phyloP scores from a whole-genome alignment of 2,113 vertebrate genomes.

The Leptobrachium ailaonicum region DNA sequence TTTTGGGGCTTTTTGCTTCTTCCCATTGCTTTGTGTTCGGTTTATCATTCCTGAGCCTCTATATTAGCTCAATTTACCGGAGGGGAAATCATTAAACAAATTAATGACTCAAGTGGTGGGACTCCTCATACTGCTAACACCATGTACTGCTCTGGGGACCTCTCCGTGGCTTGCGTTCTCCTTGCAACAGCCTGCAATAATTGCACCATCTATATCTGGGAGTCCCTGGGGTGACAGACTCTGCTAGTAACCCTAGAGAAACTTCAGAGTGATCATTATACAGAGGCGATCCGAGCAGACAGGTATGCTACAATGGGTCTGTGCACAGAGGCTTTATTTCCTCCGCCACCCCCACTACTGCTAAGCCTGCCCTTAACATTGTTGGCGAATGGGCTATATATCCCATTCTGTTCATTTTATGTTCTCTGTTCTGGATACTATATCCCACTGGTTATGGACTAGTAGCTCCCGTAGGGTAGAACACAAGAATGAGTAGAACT shows the following conservation, averaged over 20 bases:
- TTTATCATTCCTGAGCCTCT: conserved; percentile 19
- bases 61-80: conserved; percentile 6
- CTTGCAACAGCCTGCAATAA: conserved; percentile 61
- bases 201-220: conserved; percentile 67
- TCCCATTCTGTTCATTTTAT: too few relatives aligned
- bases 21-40: too few relatives aligned
- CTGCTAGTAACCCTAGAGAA: conserved; percentile 1
- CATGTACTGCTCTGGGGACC: conserved; percentile 8
- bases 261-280: background rate
- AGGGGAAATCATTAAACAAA: conserved; percentile 49
- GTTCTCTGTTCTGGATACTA: too few relatives aligned
- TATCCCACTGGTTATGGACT: too few relatives aligned
- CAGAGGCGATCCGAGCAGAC: background rate
- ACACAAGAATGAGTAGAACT: too few relatives aligned
- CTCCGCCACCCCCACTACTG: too few relatives aligned
- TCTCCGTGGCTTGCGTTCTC: conserved; percentile 10
- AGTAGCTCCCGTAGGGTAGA: too few relatives aligned
- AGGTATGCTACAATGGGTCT: background rate
- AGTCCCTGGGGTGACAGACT: background rate
- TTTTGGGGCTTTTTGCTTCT: too few relatives aligned
- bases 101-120: conserved; percentile 49
- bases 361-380: too few relatives aligned
- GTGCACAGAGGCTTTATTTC: too few relatives aligned
- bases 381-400: too few relatives aligned
- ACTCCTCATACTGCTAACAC: conserved; percentile 1